These are phyloP conservation scores for Cetonia aurata DNA, from an alignment of 2,888 invertebrate species.

Conservation along the genomic window DNA sequence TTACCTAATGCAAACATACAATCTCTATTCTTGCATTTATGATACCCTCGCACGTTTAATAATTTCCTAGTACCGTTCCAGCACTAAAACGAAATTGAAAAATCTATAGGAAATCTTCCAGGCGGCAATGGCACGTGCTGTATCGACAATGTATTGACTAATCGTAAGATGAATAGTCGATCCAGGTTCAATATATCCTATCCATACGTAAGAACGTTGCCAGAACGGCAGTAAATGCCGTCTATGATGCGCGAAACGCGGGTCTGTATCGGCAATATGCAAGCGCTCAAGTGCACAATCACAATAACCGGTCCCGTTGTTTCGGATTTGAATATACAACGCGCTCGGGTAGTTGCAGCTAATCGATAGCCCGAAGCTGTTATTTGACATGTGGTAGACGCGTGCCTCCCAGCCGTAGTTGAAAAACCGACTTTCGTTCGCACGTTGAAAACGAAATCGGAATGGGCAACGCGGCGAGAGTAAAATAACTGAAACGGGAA, in stretches of 20 bases:
- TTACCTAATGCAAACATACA: slow-evolving; percentile 1
- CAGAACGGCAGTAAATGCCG: slow-evolving; percentile 1
- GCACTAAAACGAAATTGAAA: background rate
- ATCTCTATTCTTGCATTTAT: background rate
- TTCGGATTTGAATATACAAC: slow-evolving; percentile 18
- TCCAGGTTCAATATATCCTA: background rate
- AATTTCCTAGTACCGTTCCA: background rate
- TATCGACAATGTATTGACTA: slow-evolving; percentile 10
- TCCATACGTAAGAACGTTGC: background rate
- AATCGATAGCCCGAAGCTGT: slow-evolving; percentile 4
- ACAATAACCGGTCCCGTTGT: slow-evolving; percentile 14
- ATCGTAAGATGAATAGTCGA: slow-evolving; percentile 1
- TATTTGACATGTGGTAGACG: slow-evolving; percentile 24
- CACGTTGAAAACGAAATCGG: slow-evolving; percentile 14
- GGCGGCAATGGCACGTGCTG: slow-evolving; percentile 1
- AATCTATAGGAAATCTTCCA: too few relatives aligned
- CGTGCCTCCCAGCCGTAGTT: background rate
- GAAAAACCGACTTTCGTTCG: slow-evolving; percentile 16
- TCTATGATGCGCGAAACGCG: background rate
- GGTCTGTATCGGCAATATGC: background rate
- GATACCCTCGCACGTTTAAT: background rate
- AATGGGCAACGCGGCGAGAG: background rate
- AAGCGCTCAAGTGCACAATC: background rate
- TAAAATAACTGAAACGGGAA: background rate
- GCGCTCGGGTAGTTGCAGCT: background rate